phyloP scores from a whole-genome alignment of 1,140 invertebrate species.

The Drosophila insularis region DNA sequence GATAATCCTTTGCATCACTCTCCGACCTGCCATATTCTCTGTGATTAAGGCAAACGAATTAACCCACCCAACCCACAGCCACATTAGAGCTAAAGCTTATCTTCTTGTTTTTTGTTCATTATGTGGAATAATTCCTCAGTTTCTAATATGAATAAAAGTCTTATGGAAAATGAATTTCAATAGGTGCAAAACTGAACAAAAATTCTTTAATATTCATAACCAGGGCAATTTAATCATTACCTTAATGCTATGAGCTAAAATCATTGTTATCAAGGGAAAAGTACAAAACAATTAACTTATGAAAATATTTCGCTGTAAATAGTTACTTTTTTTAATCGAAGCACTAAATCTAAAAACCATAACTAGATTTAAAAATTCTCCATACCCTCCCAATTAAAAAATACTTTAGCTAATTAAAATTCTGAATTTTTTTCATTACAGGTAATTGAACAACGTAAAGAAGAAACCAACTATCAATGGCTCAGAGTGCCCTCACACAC shows the following conservation, averaged over 20 bases:
- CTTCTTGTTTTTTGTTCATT: neutral
- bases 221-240: too few species aligned
- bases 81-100: neutral
- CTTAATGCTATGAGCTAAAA: too few species aligned
- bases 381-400: too few species aligned
- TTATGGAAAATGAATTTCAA: neutral
- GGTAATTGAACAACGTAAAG: constrained; percentile 47
- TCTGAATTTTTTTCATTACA: constrained; percentile 48
- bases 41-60: neutral
- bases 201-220: neutral
- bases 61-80: neutral
- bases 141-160: neutral
- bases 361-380: too few species aligned
- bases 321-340: too few species aligned
- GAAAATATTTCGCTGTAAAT: too few species aligned
- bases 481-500: neutral
- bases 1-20: constrained; percentile 41
- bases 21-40: constrained; percentile 35
- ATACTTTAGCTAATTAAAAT: constrained; percentile 26
- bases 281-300: too few species aligned
- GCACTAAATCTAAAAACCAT: too few species aligned
- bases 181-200: neutral
- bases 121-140: neutral
- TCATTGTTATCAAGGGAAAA: too few species aligned
- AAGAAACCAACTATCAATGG: constrained; percentile 1